A percentile compares a stretch with the other conserved stretches of the same genome.
phyloP scores from a whole-genome alignment of 2,797 vertebrate species.

The Stomatorhinus walkeri region DNA sequence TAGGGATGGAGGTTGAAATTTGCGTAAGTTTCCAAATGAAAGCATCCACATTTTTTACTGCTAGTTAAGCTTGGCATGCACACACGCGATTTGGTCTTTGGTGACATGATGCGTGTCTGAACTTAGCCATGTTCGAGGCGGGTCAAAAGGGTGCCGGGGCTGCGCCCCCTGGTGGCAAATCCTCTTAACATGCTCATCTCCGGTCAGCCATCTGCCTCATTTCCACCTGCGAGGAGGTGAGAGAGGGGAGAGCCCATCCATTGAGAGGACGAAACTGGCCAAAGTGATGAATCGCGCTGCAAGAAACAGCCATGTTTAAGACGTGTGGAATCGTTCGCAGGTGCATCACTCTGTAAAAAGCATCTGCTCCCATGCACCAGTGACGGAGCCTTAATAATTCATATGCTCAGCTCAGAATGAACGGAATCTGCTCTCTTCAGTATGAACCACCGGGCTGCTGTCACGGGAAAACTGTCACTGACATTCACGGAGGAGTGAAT shows the following conservation, averaged over 20 bases:
- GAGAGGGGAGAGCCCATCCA: background rate
- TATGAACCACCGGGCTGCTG: background rate
- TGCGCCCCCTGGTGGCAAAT: background rate
- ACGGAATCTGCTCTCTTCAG: background rate
- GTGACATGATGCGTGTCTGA: background rate
- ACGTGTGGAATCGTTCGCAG: background rate
- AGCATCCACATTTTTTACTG: background rate
- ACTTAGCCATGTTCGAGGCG: background rate
- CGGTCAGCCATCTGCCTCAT: background rate
- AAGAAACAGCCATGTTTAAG: background rate
- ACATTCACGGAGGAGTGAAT: background rate
- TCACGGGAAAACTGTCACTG: background rate
- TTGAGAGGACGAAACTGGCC: background rate
- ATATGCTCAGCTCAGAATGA: background rate
- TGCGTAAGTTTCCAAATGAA: background rate
- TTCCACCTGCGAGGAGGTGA: background rate
- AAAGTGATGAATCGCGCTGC: background rate
- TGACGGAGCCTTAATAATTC: background rate
- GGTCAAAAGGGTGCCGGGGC: background rate
- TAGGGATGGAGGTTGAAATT: background rate
- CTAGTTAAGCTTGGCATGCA: background rate
- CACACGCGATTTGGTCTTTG: background rate
- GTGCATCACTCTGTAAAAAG: background rate
- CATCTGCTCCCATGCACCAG: background rate
- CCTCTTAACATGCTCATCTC: background rate